Base-by-base conservation (phyloP, 2,888 invertebrate genomes). In the Griposia aprilina region DNA sequence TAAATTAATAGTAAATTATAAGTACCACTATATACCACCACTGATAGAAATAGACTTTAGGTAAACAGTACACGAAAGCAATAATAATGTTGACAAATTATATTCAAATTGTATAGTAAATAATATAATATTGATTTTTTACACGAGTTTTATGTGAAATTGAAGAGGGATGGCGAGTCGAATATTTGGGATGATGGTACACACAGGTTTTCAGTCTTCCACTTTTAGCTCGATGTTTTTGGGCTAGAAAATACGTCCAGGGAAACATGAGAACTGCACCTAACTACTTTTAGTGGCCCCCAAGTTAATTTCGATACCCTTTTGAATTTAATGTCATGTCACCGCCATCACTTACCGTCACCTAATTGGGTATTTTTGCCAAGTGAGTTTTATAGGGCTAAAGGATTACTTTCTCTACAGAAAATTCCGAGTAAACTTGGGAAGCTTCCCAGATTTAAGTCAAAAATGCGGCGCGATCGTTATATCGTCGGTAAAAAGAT, bases 101-200 rank as follows among this genome's bases (percentile, higher is more conserved):
- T 68, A 81, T 81, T 80, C 81, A 55, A 20, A 50, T 62, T 30
- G 26, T 81, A 62, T 36, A 48, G 2, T 77, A 59, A 57, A 67
- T 76, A 52, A 52, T 52, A 6, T 45, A 66, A 45, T 75, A 80
- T 11, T 45, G 50, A 63, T 45, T 59, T 80, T 80, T 65, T 76
- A 80, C 76, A 80, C 55, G 5, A n/a, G 63, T 80, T 73, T 62
- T 74, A 68, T 45, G 81, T 68, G 62, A 74, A 74, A n/a, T 67
- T 50, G 36, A 59, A 23, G 73, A 52, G 50, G 30, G 30, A 50
- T 41, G 8, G 26, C 10, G n/a, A 26, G 30, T 75, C 20, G 15
- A 63, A 48, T 76, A 62, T 41, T 62, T 17, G 6, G 11, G 17
- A 17, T 60, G 36, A 50, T 17, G 36, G n/a, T 20, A 73, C 55